Base-by-base conservation (phyloP, 1,140 invertebrate genomes). In the Kradibia gibbosae region DNA sequence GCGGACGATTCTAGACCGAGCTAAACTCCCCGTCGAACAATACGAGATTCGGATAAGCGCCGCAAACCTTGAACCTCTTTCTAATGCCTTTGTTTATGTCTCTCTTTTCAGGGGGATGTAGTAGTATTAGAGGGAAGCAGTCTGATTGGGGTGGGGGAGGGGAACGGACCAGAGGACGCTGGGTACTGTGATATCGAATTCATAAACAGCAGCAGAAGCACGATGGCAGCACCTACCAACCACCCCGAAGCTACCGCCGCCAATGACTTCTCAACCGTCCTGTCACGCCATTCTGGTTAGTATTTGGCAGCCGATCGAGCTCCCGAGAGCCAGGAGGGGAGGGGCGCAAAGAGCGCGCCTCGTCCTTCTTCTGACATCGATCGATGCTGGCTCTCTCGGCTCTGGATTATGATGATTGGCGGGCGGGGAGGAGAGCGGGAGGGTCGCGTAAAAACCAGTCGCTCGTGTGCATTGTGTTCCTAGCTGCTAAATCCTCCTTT, bases 201-300 rank as follows among this genome's bases (percentile, higher is more conserved):
- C 88, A 90, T 90, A 91, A 91, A 91, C 89, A 90, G 89, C 90
- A 81, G 70, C 73, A 81, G 73, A 70, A 91, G 88, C 89, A 79
- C 73, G 72, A 80, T 87, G 90, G 91, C 90, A 89, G 91, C 89
- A 91, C 88, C 89, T 91, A 91, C 88, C 88, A 91, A 88, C 90
- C 90, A 91, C 89, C 89, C 87, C 89, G 88, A 90, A 91, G 90
- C 89, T 91, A 91, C 88, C 90, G 89, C 89, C 90, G 89, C 89
- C 90, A 91, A 91, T 91, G 91, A 91, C 90, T 90, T 91, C 88
- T 91, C 89, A 91, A 91, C 91, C 91, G 91, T 91, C 91, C 91
- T 91, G 88, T 89, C 89, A 90, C 88, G 88, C 89, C 89, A 91
- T 90, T 88, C 89, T 89, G 90, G 90, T 91, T 81, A 88, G 75